Evolutionary conservation across 2,113 vertebrate genomes (phyloP), one percentile per base, ranked within the genome.

Genomic region (Tringa solitaria): DNA sequence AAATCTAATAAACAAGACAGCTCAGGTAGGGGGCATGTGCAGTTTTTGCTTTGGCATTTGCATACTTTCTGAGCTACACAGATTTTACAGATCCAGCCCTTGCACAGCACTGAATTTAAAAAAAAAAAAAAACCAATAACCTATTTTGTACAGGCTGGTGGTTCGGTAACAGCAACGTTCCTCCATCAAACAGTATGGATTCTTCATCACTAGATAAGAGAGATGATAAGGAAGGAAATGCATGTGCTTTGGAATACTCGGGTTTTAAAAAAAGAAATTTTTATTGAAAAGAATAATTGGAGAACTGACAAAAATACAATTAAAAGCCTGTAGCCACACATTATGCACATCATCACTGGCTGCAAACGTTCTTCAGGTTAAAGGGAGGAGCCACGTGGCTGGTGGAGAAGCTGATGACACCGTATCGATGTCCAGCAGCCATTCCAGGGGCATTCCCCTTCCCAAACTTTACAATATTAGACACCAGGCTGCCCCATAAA

Each of bases 341-440:
- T 28, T 23, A 20, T 1, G 21, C 17, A 1, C 12, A 37, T 5
- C 51, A 20, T 24, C 51, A 30, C 21, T 4, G 69, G 35, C 1
- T 72, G 51, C 82, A 70, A 72, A 41, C 5, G 3, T 15, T 26
- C 5, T 32, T 65, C 8, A 23, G 45, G 59, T 7, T 39, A 8
- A 59, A 28, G 10, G 37, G 56, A 53, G 56, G 84, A 33, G 2
- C 28, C 7, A 65, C 20, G 24, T 24, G 73, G 57, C 48, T 56
- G 80, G 21, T 1, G 39, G 39, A 73, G 81, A 2, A 57, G 32
- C 35, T 50, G 45, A 39, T 30, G 19, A 2, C 24, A 41, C 43
- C 9, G 2, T 2, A 24, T 8, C 80, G 27, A 39, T 1, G 14
- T 3, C 54, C 65, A 61, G 4, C 37, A 45, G 37, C 74, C 28